phyloP scores from a whole-genome alignment of 2,113 vertebrate genomes.

The Gyps fulvus region DNA sequence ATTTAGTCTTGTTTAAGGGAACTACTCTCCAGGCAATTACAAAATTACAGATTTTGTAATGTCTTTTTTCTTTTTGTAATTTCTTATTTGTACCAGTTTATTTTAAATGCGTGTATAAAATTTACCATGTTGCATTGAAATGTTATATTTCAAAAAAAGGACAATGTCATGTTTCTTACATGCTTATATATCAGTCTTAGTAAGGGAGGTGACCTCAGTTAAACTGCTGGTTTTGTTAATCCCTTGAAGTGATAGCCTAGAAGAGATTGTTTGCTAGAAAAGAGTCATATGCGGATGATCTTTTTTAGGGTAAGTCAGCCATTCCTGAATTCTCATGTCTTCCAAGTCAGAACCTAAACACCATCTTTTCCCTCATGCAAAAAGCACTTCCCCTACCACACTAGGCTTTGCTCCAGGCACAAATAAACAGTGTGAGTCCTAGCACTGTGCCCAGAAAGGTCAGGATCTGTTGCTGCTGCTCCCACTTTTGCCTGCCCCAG shows the following conservation, averaged over 20 bases:
- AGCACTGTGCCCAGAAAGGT: constrained; percentile 10
- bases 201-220: not conserved
- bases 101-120: not conserved
- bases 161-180: not conserved
- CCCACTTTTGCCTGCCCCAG: not conserved
- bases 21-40: not conserved
- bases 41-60: not conserved
- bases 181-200: rapidly evolving
- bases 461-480: not conserved
- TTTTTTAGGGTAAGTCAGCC: not conserved
- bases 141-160: not conserved
- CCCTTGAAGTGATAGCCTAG: not conserved
- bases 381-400: not conserved
- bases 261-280: not conserved
- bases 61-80: not conserved
- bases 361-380: not conserved
- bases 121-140: not conserved
- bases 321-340: constrained; percentile 16
- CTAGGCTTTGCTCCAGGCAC: constrained; percentile 32
- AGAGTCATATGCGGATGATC: not conserved
- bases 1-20: not conserved
- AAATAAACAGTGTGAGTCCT: constrained; percentile 32
- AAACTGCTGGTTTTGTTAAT: not conserved
- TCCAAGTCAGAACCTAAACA: not conserved
- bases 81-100: not conserved